Evolutionary conservation across 2,797 vertebrate species (phyloP), one percentile per base, ranked within the genome.

Genomic region (Poecilia wingei): DNA sequence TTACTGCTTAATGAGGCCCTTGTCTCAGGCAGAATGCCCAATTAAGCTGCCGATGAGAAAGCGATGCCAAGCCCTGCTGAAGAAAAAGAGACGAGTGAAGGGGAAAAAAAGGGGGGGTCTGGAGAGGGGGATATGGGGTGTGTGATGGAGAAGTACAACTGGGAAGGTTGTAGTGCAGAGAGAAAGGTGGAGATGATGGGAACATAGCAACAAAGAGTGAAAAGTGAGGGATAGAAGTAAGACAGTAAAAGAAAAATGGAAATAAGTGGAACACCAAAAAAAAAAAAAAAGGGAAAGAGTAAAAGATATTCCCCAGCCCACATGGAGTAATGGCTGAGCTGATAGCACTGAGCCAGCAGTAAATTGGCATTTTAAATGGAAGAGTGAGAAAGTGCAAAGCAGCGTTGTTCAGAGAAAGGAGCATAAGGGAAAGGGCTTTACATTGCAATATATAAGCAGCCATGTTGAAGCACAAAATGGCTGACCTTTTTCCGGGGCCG

Each of bases 1-100:
- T 99, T 99, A 99, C 98, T 97, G 97, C 97, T 97, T 99, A 99
- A 99, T 99, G 98, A 99, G 97, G 96, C 97, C 93, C 97, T 98
- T 98, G 98, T 99, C 97, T 98, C 93, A 96, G 97, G 97, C 96
- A 97, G 97, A 99, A 99, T 98, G 97, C 97, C 97, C 98, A 98
- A 98, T 99, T 99, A 98, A 97, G 98, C 91, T 92, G 92, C 93
- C 93, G 94, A 95, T 95, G 92, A 94, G 90, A 82, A 92, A 93
- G 86, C 64, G 86, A 93, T 89, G 94, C 91, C 93, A 91, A 79
- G 92, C 86, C 93, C 90, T 49, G 77, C 78, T 87, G 89, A 91
- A 95, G 92, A 91, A 93, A 79, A 80, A 91, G 86, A 81, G 84
- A 93, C 92, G 95, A 95, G 95, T 76, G 95, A 79, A 94, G 93